Evolutionary conservation across 2,888 invertebrate species (phyloP).

Genomic region (Lutraria lutraria): DNA sequence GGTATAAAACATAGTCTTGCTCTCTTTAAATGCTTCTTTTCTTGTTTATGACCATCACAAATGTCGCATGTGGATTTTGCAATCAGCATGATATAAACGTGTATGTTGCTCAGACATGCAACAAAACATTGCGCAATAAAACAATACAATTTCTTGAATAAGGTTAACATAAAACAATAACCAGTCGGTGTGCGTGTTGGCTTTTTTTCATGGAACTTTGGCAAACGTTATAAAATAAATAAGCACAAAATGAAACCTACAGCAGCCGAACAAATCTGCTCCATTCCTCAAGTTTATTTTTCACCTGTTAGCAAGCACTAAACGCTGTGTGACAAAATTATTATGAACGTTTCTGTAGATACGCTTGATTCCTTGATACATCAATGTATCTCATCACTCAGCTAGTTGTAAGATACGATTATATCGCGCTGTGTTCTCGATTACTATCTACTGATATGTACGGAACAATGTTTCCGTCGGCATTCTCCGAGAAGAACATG

Average conservation of each 20-base stretch:
- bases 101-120: constrained; percentile 12
- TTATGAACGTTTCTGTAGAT: constrained; percentile 42
- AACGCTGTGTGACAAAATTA: constrained; percentile 41
- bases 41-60: constrained; percentile 15
- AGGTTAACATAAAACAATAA: background rate
- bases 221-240: background rate
- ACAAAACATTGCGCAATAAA: background rate
- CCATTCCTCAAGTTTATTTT: constrained; percentile 26
- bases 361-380: background rate
- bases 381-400: background rate
- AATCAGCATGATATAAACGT: background rate
- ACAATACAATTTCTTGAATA: background rate
- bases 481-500: constrained; percentile 44
- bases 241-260: background rate
- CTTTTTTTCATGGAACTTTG: background rate
- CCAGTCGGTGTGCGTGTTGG: background rate
- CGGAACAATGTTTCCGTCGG: constrained; percentile 41
- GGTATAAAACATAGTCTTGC: background rate
- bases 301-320: constrained; percentile 40
- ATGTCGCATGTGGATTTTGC: constrained; percentile 3
- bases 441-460: constrained; percentile 30
- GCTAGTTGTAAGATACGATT: background rate
- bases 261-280: background rate
- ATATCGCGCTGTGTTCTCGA: constrained; percentile 21
- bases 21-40: constrained; percentile 13